Evolutionary conservation across 2,113 vertebrate species (phyloP).

Genomic region (Pseudopipra pipra): DNA sequence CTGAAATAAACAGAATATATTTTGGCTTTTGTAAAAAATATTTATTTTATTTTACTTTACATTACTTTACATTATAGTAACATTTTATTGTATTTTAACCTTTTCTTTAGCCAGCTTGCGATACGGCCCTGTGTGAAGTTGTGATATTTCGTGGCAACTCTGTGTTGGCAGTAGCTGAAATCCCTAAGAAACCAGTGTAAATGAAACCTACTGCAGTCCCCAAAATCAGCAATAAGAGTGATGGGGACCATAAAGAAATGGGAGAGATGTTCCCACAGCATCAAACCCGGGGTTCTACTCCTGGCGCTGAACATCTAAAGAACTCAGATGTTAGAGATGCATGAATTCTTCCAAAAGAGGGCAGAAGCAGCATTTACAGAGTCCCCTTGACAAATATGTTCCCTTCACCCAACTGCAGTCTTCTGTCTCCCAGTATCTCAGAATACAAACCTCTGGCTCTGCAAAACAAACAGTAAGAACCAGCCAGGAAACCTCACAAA

Average conservation of each 20-base stretch:
- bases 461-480: neutral
- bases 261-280: neutral
- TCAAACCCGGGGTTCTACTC: neutral
- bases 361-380: constrained; percentile 70
- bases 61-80: too few species aligned
- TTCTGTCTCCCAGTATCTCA: neutral
- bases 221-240: neutral
- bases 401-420: neutral
- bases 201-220: neutral
- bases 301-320: neutral
- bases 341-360: constrained; percentile 69
- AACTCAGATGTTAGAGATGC: constrained; percentile 1
- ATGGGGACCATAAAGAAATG: neutral
- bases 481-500: neutral
- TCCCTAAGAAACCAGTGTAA: neutral
- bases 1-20: neutral
- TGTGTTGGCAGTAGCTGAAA: neutral
- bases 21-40: neutral
- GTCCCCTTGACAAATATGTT: constrained; percentile 11
- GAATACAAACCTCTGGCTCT: constrained; percentile 1
- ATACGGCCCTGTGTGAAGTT: neutral
- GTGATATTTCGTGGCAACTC: neutral
- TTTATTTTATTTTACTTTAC: neutral
- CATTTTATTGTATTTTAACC: too few species aligned
- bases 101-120: neutral